Percentiles rank a stretch among this genome's conserved stretches.
phyloP scores from a whole-genome alignment of 2,797 vertebrate genomes.

The Enteromius fasciolatus region DNA sequence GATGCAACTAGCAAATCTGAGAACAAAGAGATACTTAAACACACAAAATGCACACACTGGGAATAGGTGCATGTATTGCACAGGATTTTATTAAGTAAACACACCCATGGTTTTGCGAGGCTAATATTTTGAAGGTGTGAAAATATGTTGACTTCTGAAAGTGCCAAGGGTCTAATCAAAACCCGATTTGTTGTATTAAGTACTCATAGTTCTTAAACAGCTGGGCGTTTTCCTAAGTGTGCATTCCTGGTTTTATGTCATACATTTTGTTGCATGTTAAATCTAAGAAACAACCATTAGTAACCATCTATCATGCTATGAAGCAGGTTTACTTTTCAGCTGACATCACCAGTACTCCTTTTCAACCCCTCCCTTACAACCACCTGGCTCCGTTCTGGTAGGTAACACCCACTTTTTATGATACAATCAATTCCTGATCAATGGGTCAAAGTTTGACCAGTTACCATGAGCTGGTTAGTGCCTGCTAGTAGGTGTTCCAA shows the following conservation, averaged over 20 bases:
- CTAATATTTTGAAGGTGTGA: slow-evolving; percentile 40
- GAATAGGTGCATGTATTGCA: slow-evolving; percentile 11
- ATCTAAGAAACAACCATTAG: background rate
- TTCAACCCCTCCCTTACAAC: background rate
- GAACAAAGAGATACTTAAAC: slow-evolving; percentile 13
- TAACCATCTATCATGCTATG: no score
- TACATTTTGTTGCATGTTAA: background rate
- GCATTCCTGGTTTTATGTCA: background rate
- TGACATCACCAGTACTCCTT: background rate
- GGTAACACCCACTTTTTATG: background rate
- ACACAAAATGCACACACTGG: background rate
- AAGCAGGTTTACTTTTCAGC: background rate
- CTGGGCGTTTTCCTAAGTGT: background rate
- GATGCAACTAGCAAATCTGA: background rate
- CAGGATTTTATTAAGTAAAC: slow-evolving; percentile 20
- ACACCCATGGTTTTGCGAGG: slow-evolving; percentile 7
- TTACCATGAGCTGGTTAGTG: background rate
- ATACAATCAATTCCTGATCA: background rate
- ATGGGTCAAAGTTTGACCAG: background rate
- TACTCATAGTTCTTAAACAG: background rate
- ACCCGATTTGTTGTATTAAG: slow-evolving; percentile 38
- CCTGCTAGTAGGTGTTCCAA: background rate
- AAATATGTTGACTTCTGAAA: slow-evolving; percentile 14
- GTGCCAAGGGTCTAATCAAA: slow-evolving; percentile 21
- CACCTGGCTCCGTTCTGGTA: background rate